These are phyloP conservation scores for Pheosia tremula DNA, from an alignment of 2,888 invertebrate genomes.

Conservation along the genomic window DNA sequence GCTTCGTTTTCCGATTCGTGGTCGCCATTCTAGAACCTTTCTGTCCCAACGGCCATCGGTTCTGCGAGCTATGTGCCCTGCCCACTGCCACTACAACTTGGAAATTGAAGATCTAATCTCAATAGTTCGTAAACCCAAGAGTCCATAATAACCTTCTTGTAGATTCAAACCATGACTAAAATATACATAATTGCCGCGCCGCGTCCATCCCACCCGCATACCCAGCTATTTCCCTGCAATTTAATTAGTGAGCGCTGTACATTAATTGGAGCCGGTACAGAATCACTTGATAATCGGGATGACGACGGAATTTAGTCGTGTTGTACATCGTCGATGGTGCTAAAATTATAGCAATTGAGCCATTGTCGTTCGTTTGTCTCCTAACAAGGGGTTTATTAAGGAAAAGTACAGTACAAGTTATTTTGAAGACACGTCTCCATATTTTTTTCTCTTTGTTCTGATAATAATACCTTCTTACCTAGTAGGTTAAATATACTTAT, in stretches of 20 bases:
- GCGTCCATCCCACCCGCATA: slow-evolving; percentile 25
- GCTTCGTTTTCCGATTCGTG: no score
- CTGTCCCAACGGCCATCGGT: no score
- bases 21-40: no score
- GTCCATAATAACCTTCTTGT: slow-evolving; percentile 6
- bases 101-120: neutral
- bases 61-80: no score
- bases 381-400: neutral
- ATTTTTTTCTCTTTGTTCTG: no score
- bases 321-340: slow-evolving; percentile 13
- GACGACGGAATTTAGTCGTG: slow-evolving; percentile 22
- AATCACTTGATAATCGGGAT: slow-evolving; percentile 35
- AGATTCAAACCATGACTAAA: slow-evolving; percentile 17
- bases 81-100: no score
- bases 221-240: slow-evolving; percentile 47
- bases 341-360: slow-evolving; percentile 2
- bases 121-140: slow-evolving; percentile 3
- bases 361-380: neutral
- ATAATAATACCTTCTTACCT: no score
- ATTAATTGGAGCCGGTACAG: slow-evolving; percentile 50
- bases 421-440: neutral
- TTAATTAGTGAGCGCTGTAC: slow-evolving; percentile 50
- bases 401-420: neutral
- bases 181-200: slow-evolving; percentile 29
- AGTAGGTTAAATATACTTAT: no score